A percentile compares a stretch with the other conserved stretches of the same genome.
Conservation (phyloP, 2,797 vertebrate species). For the Spinibarbus caldwelli region DNA sequence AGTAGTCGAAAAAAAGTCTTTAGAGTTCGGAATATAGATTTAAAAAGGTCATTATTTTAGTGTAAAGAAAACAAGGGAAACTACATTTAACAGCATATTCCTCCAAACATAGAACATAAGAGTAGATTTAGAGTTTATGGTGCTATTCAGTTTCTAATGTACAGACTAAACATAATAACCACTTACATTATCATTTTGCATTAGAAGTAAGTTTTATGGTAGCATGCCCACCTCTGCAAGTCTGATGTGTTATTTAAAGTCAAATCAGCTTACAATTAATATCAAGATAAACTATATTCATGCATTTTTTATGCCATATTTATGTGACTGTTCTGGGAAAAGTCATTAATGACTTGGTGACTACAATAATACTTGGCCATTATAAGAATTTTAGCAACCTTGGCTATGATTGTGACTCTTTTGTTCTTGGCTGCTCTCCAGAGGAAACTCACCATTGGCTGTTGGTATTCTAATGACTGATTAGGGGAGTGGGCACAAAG, state of each 20-base stretch:
- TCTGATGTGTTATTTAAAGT: background rate
- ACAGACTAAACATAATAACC: no score
- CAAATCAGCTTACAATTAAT: no score
- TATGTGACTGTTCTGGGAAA: no score
- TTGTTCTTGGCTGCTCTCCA: conserved; percentile 67
- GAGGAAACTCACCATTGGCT: no score
- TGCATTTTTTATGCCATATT: no score
- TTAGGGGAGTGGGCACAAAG: conserved; percentile 72
- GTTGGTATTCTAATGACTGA: conserved; percentile 68
- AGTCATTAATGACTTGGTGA: conserved; percentile 26
- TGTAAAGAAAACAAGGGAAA: background rate
- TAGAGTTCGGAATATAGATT: background rate
- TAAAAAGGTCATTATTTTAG: background rate
- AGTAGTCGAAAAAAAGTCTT: background rate
- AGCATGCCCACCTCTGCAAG: background rate
- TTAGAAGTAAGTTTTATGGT: background rate
- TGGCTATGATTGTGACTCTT: conserved; percentile 38
- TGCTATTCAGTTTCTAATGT: background rate
- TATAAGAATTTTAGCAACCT: conserved; percentile 39
- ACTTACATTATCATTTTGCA: background rate
- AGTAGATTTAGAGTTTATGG: background rate
- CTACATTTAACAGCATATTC: background rate
- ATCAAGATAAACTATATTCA: background rate
- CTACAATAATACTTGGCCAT: conserved; percentile 39
- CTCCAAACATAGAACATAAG: background rate